These are phyloP conservation scores for Drosophila murphyi DNA, from an alignment of 1,140 invertebrate genomes.

Conservation along the genomic window DNA sequence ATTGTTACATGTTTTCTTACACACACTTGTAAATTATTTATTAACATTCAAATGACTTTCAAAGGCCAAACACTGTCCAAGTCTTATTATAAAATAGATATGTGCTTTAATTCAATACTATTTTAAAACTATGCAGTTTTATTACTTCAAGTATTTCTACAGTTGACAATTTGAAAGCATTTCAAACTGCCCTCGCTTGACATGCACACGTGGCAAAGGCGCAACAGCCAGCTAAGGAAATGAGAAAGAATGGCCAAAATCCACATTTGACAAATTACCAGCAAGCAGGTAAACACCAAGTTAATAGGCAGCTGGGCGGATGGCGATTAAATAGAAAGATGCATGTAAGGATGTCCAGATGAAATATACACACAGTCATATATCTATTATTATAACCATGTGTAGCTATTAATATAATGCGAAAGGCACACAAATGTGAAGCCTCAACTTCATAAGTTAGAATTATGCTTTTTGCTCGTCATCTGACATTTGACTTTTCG, in stretches of 20 bases:
- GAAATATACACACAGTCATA: slow-evolving; percentile 19
- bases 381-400: slow-evolving; percentile 46
- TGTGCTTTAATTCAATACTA: too few species aligned
- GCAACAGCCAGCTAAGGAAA: slow-evolving; percentile 58
- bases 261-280: slow-evolving; percentile 78
- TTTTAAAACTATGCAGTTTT: too few species aligned
- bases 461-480: slow-evolving; percentile 27
- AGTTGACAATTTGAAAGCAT: not conserved
- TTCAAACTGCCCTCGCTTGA: slow-evolving; percentile 18
- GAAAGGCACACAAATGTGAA: slow-evolving; percentile 46
- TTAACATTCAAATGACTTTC: too few species aligned
- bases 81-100: too few species aligned
- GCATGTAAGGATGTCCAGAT: not conserved
- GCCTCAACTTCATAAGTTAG: not conserved
- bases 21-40: too few species aligned
- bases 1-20: too few species aligned
- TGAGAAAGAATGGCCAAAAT: slow-evolving; percentile 54
- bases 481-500: slow-evolving; percentile 65
- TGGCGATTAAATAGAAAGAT: slow-evolving; percentile 6
- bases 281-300: slow-evolving; percentile 63
- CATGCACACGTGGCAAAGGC: slow-evolving; percentile 27
- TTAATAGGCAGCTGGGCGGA: slow-evolving; percentile 12
- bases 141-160: too few species aligned
- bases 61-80: too few species aligned
- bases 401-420: slow-evolving; percentile 63